These are phyloP conservation scores for Pelobates cultripes DNA, from an alignment of 2,797 vertebrate species.

Conservation along the genomic window DNA sequence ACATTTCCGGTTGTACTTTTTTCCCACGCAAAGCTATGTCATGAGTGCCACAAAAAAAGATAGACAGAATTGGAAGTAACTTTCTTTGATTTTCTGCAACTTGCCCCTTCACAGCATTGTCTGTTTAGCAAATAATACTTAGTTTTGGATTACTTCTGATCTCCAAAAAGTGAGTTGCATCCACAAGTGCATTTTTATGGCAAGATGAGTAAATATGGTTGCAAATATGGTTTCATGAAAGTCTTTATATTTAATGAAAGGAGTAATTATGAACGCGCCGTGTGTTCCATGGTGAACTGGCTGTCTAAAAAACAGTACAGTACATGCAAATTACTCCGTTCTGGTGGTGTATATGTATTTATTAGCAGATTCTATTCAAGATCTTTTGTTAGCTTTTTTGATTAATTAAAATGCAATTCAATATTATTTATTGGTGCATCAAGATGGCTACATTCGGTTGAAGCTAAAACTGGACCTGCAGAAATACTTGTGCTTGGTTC, in stretches of 20 bases:
- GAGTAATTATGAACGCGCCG: neutral
- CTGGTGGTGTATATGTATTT: neutral
- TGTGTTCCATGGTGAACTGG: conserved; percentile 1
- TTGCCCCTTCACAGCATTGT: neutral
- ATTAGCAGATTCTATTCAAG: neutral
- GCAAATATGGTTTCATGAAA: neutral
- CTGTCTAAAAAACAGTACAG: neutral
- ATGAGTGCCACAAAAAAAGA: neutral
- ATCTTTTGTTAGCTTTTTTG: neutral
- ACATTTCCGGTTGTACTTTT: neutral
- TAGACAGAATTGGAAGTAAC: neutral
- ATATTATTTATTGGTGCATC: neutral
- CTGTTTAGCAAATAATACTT: neutral
- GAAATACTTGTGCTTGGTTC: neutral
- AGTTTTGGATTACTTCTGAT: neutral
- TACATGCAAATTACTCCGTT: neutral
- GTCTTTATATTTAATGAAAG: conserved; percentile 5
- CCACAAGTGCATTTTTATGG: neutral
- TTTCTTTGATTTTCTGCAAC: neutral
- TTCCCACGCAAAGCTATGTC: neutral
- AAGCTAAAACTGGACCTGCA: neutral
- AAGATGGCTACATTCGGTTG: neutral
- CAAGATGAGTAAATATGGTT: neutral
- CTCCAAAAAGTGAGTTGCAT: neutral
- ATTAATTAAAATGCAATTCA: neutral